Percentiles rank a stretch among this genome's conserved stretches.
Evolutionary conservation across 92 coral and sea anemone genomes (phyloP).

Genomic region (Galaxea fascicularis): DNA sequence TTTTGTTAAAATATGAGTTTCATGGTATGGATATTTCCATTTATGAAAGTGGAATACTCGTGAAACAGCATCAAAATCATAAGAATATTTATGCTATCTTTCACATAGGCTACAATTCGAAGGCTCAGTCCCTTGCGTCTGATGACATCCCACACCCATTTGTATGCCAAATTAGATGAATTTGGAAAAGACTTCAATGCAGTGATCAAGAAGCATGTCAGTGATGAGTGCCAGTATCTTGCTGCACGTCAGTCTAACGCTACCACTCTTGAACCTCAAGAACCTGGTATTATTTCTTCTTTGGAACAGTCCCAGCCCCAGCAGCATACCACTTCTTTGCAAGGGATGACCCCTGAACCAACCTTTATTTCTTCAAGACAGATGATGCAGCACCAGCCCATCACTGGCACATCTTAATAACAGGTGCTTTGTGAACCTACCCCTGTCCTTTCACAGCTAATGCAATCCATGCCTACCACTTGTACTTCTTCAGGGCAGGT

Average conservation of each 20-base stretch:
- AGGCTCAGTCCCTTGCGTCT: constrained; percentile 32
- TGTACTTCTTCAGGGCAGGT: too few species aligned
- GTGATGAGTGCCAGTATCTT: constrained; percentile 13
- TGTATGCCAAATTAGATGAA: constrained; percentile 37
- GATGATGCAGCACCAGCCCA: not conserved
- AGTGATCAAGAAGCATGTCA: constrained; percentile 16
- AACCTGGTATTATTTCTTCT: not conserved
- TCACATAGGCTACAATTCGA: constrained; percentile 30
- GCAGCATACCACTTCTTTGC: not conserved
- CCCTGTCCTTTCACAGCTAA: too few species aligned
- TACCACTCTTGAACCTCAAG: not conserved
- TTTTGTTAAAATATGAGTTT: too few species aligned
- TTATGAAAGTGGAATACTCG: too few species aligned
- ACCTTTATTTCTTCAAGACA: not conserved
- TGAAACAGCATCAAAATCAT: too few species aligned
- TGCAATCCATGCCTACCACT: too few species aligned
- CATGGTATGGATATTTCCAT: too few species aligned
- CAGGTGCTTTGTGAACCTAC: too few species aligned
- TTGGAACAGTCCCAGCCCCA: not conserved
- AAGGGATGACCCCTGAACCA: too few species aligned
- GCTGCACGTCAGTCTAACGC: too few species aligned
- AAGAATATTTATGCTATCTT: not conserved
- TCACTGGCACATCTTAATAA: not conserved
- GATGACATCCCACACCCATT: constrained; percentile 39
- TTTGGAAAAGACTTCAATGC: constrained; percentile 30